Evolutionary conservation across 2,113 vertebrate genomes (phyloP).

Genomic region (Eclectus roratus): DNA sequence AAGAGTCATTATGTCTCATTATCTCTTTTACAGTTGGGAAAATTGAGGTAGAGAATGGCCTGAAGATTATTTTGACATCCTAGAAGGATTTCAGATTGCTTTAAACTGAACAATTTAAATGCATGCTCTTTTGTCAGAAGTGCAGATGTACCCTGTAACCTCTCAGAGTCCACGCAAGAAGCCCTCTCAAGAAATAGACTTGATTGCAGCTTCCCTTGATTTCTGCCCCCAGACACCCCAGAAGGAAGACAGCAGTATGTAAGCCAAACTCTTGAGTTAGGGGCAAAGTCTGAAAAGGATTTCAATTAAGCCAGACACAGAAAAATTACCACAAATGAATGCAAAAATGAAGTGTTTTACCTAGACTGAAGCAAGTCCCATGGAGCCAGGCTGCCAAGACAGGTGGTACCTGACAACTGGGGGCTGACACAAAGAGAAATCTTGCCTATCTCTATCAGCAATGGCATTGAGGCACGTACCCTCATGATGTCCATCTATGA

Average conservation of each 20-base stretch:
- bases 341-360: not conserved
- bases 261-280: not conserved
- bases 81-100: not conserved
- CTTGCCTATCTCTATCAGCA: not conserved
- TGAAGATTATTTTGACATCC: not conserved
- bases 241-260: not conserved
- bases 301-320: not conserved
- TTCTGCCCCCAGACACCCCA: not conserved
- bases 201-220: not conserved
- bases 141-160: not conserved
- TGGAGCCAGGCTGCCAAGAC: not conserved
- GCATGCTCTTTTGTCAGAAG: not conserved
- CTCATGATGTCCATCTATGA: not conserved
- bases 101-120: not conserved
- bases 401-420: not conserved
- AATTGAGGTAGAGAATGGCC: not conserved
- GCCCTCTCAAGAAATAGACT: not conserved
- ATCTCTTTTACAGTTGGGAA: not conserved
- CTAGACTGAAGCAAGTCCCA: not conserved
- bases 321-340: not conserved
- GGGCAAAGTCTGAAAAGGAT: not conserved
- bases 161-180: not conserved
- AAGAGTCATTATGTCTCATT: not conserved
- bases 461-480: not conserved
- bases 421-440: not conserved